Conservation (phyloP, 2,797 vertebrate genomes). For the Pogoniulus pusillus region DNA sequence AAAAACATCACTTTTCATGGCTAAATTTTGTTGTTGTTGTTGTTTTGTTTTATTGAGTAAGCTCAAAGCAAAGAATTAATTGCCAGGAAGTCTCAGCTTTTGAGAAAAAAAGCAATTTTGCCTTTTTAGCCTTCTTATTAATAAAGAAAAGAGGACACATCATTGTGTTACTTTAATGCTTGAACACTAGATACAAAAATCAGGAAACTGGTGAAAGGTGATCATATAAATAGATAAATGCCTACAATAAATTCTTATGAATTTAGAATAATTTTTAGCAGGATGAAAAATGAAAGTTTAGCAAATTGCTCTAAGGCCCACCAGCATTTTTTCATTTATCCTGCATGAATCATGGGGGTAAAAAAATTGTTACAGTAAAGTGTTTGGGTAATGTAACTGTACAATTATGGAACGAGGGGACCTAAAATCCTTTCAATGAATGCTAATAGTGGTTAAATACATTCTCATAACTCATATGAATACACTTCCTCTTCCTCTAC, state of each 20-base stretch:
- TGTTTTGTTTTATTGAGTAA: background rate
- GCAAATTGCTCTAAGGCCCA: background rate
- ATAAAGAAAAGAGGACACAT: background rate
- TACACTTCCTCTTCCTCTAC: background rate
- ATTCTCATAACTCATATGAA: background rate
- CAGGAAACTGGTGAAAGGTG: background rate
- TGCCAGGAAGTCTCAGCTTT: background rate
- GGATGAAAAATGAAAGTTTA: background rate
- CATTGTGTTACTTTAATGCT: background rate
- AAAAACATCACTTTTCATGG: background rate
- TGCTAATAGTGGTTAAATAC: background rate
- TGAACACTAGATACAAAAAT: background rate
- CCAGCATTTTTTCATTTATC: background rate
- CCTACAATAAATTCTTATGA: background rate
- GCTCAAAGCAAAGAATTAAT: background rate
- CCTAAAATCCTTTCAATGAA: background rate
- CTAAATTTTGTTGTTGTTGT: background rate
- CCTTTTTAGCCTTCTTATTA: background rate
- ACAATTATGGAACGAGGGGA: background rate
- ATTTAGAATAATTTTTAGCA: background rate
- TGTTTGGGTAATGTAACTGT: background rate
- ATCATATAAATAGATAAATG: background rate
- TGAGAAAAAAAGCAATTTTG: background rate
- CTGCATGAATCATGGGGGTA: background rate
- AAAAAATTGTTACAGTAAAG: background rate